A percentile compares a stretch with the other conserved stretches of the same genome.
Evolutionary conservation across 2,888 invertebrate species (phyloP).

Genomic region (Ophraella communa): DNA sequence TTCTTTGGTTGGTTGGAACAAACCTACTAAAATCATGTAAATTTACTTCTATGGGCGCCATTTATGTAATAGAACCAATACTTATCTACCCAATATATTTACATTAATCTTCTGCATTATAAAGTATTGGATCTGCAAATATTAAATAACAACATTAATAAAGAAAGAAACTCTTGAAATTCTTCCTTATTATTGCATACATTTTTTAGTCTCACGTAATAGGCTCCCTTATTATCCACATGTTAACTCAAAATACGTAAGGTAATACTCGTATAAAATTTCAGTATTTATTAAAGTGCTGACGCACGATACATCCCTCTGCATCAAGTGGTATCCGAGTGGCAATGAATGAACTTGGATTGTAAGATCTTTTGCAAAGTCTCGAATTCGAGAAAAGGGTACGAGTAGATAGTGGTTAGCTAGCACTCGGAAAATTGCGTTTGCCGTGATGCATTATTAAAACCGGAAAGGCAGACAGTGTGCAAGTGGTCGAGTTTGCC

Average conservation of each 20-base stretch:
- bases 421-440: constrained; percentile 24
- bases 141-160: too few relatives aligned
- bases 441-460: constrained; percentile 26
- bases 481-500: constrained; percentile 19
- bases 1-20: too few relatives aligned
- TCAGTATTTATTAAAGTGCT: neutral
- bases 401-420: constrained; percentile 5
- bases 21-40: too few relatives aligned
- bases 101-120: too few relatives aligned
- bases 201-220: neutral
- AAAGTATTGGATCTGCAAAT: too few relatives aligned
- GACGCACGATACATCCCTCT: neutral
- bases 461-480: constrained; percentile 14
- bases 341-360: neutral
- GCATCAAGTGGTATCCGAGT: neutral
- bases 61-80: too few relatives aligned
- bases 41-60: too few relatives aligned
- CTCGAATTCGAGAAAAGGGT: neutral
- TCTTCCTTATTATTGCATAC: too few relatives aligned
- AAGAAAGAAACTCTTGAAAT: too few relatives aligned
- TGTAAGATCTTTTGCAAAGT: neutral
- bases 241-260: neutral
- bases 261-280: neutral
- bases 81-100: too few relatives aligned
- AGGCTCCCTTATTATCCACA: neutral